Percentiles rank a stretch among this genome's conserved stretches.
Conservation (phyloP, 2,888 invertebrate species). For the Lysandra coridon region DNA sequence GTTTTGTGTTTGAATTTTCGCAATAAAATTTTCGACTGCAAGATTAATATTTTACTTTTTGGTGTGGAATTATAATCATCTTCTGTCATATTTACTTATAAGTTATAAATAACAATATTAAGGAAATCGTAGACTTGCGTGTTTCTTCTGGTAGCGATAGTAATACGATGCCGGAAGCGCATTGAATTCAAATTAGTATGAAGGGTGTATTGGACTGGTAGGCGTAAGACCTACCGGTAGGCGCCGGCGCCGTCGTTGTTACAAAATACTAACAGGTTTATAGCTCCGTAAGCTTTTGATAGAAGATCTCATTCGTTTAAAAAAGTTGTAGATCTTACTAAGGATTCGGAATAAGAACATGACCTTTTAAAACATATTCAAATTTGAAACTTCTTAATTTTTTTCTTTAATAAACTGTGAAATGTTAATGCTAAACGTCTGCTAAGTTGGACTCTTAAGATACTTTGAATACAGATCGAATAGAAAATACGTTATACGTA, state of each 20-base stretch:
- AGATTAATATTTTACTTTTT: neutral
- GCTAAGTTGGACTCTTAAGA: neutral
- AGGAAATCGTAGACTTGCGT: conserved; percentile 16
- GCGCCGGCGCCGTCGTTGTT: conserved; percentile 55
- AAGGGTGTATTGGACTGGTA: conserved; percentile 49
- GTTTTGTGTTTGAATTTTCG: neutral
- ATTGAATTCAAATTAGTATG: conserved; percentile 68
- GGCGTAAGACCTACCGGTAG: conserved; percentile 49
- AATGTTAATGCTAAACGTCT: too few relatives aligned
- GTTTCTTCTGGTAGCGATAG: conserved; percentile 41
- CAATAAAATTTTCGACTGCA: neutral
- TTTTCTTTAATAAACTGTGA: too few relatives aligned
- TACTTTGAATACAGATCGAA: neutral
- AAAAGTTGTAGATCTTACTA: neutral
- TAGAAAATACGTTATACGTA: neutral
- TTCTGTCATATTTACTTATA: neutral
- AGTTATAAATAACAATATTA: neutral
- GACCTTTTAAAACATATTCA: neutral
- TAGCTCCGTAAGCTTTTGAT: neutral
- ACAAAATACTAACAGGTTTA: conserved; percentile 23
- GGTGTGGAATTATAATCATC: neutral
- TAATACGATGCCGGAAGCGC: conserved; percentile 43
- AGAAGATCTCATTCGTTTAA: neutral
- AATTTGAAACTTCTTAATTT: too few relatives aligned
- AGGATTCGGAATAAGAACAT: neutral